phyloP scores from a whole-genome alignment of 2,113 vertebrate genomes.

The Cichladusa arquata region DNA sequence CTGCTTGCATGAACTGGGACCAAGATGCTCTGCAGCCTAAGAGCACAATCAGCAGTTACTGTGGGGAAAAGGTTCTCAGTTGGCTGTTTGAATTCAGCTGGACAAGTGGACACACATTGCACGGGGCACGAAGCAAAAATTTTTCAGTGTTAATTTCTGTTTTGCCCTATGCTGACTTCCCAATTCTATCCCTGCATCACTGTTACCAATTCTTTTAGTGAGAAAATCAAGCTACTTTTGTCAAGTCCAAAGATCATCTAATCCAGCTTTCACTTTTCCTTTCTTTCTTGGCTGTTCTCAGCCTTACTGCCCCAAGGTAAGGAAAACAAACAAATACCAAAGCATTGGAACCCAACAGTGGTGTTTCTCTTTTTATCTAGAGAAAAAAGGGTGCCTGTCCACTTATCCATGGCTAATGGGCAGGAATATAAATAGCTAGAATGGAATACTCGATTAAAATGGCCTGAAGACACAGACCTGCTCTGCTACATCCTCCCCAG shows the following conservation, averaged over 20 bases:
- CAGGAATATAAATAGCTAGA: neutral
- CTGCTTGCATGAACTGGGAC: neutral
- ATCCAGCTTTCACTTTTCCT: neutral
- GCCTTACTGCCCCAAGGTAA: neutral
- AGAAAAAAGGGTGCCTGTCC: neutral
- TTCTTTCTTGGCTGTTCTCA: neutral
- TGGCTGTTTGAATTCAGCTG: neutral
- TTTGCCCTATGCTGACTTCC: neutral
- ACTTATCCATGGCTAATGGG: neutral
- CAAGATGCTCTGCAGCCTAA: neutral
- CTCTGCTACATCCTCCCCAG: neutral
- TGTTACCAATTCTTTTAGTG: neutral
- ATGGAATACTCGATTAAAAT: neutral
- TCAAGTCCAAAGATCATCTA: neutral
- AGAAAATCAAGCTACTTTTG: neutral
- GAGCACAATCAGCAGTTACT: neutral
- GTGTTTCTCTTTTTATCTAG: neutral
- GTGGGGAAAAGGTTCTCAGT: neutral
- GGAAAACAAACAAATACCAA: neutral
- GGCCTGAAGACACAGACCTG: neutral
- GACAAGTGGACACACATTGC: neutral
- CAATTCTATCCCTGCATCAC: neutral
- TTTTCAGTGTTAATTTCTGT: neutral
- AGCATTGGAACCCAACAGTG: neutral
- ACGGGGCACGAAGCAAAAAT: neutral